These are phyloP conservation scores for Novumbra hubbsi DNA, from an alignment of 2,797 vertebrate species.

Conservation along the genomic window DNA sequence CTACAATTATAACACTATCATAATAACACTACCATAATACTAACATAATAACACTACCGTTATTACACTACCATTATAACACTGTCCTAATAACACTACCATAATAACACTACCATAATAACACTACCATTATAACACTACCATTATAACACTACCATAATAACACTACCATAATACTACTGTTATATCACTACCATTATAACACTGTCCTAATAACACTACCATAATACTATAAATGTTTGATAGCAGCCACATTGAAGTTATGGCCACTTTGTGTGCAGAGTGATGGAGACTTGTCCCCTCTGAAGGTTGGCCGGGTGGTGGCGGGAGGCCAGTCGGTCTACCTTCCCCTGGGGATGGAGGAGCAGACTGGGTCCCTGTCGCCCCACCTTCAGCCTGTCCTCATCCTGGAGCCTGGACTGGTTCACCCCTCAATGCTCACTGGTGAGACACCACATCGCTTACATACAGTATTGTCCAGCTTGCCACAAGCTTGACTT, in stretches of 20 bases:
- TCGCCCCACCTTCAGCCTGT: slow-evolving; percentile 83
- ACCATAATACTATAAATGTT: not conserved
- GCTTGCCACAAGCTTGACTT: not conserved
- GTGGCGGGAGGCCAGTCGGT: slow-evolving; percentile 68
- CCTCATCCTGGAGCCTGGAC: slow-evolving; percentile 87
- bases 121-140: no score
- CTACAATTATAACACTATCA: no score
- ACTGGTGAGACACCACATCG: slow-evolving; percentile 71
- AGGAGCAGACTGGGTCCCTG: slow-evolving; percentile 78
- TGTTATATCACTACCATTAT: no score
- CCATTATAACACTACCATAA: no score
- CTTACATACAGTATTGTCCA: not conserved
- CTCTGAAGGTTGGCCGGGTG: slow-evolving; percentile 61
- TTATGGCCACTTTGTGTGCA: slow-evolving; percentile 43
- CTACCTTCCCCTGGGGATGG: slow-evolving; percentile 81
- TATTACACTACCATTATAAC: no score
- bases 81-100: no score
- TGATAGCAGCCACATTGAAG: not conserved
- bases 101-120: no score
- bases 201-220: not conserved
- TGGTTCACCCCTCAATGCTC: slow-evolving; percentile 80
- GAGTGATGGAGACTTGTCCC: slow-evolving; percentile 75
- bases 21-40: no score
- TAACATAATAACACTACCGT: no score
- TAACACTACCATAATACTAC: no score